Base-by-base conservation (phyloP, 2,888 invertebrate genomes). In the Diogma glabrata region DNA sequence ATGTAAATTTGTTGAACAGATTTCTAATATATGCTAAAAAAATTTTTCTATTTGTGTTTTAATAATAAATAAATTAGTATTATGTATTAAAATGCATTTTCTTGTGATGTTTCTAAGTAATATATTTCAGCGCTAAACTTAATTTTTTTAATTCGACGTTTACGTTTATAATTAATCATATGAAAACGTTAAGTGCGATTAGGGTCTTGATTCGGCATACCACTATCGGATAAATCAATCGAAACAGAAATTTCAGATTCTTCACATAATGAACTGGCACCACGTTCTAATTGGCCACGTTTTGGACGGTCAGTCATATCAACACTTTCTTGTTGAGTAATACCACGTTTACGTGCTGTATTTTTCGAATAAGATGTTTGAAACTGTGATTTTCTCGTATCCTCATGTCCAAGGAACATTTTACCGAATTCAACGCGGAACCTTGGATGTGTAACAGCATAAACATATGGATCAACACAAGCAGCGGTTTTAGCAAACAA, bases 401-500 rank as follows among this genome's bases (percentile, higher is more conserved):
- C 59, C 1, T 63, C 61, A 20, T 51, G n/a, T 4, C 33, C 45
- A 20, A 60, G 60, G 54, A 69, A 56, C 19, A 69, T 59, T 49
- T 66, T 58, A 2, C 60, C 58, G 4, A 69, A 60, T 57, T 84
- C 85, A 55, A 74, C 73, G 49, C 81, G 77, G 67, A 85, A 86
- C 60, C 76, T 78, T 0, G 88, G 87, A 72, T 89, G 88, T 2
- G 82, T 86, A 36, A 86, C 77, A 5, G 86, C 82, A 63, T 87
- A 87, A 54, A 87, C 74, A 61, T 85, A 86, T 0, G 89, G 88
- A 69, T 90, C 86, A 53, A 87, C 75, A 62, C 87, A 86, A 33
- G 87, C 84, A 1, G 87, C 84, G 0, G 82, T 78, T 67, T 90
- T 90, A 64, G 87, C 87, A 64, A 87, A 84, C 54, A 86, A 67